Percentiles rank a stretch among this genome's conserved stretches.
These are phyloP conservation scores for Lepidotrigona ventralis DNA, from an alignment of 1,140 invertebrate genomes.

Conservation along the genomic window DNA sequence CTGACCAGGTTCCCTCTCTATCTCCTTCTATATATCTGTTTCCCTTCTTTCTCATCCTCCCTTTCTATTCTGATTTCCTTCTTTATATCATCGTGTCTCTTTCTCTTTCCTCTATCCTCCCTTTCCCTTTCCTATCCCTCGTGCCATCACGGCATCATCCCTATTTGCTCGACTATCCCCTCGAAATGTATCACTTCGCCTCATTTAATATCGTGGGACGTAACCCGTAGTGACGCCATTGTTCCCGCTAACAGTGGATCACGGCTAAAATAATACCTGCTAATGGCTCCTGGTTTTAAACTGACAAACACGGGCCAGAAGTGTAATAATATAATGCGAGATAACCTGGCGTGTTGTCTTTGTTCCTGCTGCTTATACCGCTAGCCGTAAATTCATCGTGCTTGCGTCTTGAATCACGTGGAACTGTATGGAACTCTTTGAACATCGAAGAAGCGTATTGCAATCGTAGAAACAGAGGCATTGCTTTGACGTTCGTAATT, in stretches of 20 bases:
- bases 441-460: neutral
- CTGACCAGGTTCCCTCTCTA: constrained; percentile 9
- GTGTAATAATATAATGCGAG: constrained; percentile 66
- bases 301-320: constrained; percentile 61
- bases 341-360: constrained; percentile 13
- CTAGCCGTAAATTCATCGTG: neutral
- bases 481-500: neutral
- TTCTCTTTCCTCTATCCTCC: neutral
- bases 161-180: constrained; percentile 65
- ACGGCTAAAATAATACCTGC: constrained; percentile 73
- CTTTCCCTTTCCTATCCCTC: constrained; percentile 9
- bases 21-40: neutral
- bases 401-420: neutral
- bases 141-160: constrained; percentile 60
- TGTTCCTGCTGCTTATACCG: neutral
- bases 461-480: neutral
- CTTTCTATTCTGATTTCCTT: neutral
- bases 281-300: constrained; percentile 69
- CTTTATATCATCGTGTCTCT: neutral
- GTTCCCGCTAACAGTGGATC: constrained; percentile 67
- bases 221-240: constrained; percentile 59
- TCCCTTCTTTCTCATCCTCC: neutral
- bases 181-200: constrained; percentile 70
- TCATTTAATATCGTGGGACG: constrained; percentile 71
- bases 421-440: neutral